Conservation (phyloP, 2,113 vertebrate species). For the Ramphastos sulfuratus region DNA sequence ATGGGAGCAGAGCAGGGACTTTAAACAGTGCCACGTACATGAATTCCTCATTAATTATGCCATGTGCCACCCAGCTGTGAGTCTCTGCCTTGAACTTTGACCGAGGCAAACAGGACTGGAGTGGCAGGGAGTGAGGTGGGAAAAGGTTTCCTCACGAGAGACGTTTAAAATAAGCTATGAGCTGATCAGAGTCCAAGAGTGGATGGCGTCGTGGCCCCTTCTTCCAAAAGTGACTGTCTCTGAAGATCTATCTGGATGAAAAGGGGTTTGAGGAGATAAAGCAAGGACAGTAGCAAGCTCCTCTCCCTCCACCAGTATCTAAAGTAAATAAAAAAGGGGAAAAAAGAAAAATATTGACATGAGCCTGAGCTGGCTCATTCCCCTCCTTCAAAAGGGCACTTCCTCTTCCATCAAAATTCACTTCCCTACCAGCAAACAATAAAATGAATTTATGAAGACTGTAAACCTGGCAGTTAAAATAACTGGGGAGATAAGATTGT, state of each 20-base stretch:
- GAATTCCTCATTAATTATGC: neutral
- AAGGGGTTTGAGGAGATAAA: neutral
- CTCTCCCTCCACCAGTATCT: neutral
- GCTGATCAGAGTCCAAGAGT: neutral
- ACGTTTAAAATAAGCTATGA: neutral
- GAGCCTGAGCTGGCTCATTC: neutral
- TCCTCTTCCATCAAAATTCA: neutral
- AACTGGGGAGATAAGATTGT: slow-evolving; percentile 5
- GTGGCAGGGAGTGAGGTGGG: neutral
- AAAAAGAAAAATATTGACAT: neutral
- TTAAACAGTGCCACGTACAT: neutral
- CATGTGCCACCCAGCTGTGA: neutral
- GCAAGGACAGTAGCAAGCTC: neutral
- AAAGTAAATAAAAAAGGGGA: neutral
- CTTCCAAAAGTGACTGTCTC: neutral
- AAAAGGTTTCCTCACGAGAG: neutral
- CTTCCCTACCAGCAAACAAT: neutral
- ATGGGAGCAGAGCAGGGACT: neutral
- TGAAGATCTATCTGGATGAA: neutral
- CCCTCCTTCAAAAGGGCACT: neutral
- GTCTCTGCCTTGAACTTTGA: slow-evolving; percentile 37
- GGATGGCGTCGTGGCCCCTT: neutral
- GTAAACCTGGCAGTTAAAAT: neutral
- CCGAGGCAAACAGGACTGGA: neutral
- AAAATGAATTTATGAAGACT: slow-evolving; percentile 49